Percentiles rank a stretch among this genome's conserved stretches.
These are phyloP conservation scores for Drosophila pruinosa DNA, from an alignment of 1,140 invertebrate genomes.

Conservation along the genomic window DNA sequence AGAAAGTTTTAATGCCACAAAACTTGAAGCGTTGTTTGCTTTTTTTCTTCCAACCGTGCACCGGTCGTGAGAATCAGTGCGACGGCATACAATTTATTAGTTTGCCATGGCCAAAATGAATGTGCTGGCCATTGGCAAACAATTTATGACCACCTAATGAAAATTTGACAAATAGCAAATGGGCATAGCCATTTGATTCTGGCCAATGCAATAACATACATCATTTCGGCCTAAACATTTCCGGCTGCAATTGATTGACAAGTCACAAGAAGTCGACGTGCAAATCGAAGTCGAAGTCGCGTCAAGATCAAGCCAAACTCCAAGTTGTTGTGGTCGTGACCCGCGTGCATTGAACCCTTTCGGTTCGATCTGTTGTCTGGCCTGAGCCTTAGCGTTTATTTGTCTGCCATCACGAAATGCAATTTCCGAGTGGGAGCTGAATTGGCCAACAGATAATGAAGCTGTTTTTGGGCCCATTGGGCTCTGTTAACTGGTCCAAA, in stretches of 20 bases:
- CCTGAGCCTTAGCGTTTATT: not conserved
- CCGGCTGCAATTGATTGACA: conserved; percentile 55
- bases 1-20: conserved; percentile 67
- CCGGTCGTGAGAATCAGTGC: conserved; percentile 71
- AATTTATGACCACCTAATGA: conserved; percentile 74
- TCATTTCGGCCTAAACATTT: conserved; percentile 52
- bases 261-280: not conserved
- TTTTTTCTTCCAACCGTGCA: conserved; percentile 7
- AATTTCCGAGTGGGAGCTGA: conserved; percentile 72
- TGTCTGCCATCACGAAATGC: conserved; percentile 66
- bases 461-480: conserved; percentile 54
- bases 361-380: conserved; percentile 42
- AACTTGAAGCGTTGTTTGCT: conserved; percentile 10
- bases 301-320: conserved; percentile 20
- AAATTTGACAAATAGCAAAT: conserved; percentile 80
- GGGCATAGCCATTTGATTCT: conserved; percentile 47
- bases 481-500: conserved; percentile 29
- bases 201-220: conserved; percentile 56
- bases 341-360: conserved; percentile 69
- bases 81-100: conserved; percentile 61
- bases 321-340: conserved; percentile 58
- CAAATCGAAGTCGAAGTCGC: conserved; percentile 28
- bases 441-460: conserved; percentile 58
- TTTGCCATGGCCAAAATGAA: conserved; percentile 66
- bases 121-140: conserved; percentile 49